Evolutionary conservation across 2,113 vertebrate species (phyloP).

Genomic region (Polypterus senegalus): DNA sequence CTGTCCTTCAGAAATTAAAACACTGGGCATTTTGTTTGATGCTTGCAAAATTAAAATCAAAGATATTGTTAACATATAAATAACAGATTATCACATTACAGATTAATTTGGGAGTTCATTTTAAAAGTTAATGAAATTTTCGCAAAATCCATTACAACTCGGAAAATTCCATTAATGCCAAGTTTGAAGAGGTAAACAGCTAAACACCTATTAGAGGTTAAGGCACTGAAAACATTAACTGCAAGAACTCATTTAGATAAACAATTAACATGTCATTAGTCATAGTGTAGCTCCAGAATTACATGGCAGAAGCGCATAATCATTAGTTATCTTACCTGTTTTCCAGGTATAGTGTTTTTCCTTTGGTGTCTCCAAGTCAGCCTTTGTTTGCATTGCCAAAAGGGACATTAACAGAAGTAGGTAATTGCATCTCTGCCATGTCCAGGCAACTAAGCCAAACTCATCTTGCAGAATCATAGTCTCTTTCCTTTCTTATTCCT

Average conservation of each 20-base stretch:
- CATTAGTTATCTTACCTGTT: constrained; percentile 62
- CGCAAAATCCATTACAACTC: too few relatives aligned
- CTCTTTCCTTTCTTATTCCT: constrained; percentile 63
- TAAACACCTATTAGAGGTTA: neutral
- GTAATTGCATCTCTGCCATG: constrained; percentile 49
- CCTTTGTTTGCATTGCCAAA: constrained; percentile 47
- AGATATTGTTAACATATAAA: too few relatives aligned
- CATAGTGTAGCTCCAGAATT: neutral
- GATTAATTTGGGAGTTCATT: too few relatives aligned
- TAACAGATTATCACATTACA: too few relatives aligned
- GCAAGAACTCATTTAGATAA: neutral
- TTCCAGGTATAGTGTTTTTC: constrained; percentile 81
- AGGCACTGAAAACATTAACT: neutral
- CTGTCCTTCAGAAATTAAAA: too few relatives aligned
- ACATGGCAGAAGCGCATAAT: too few relatives aligned
- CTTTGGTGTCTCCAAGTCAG: constrained; percentile 59
- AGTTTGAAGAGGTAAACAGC: too few relatives aligned
- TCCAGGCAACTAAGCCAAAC: constrained; percentile 53
- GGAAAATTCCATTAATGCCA: too few relatives aligned
- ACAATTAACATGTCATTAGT: neutral
- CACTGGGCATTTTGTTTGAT: too few relatives aligned
- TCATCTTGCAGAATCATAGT: constrained; percentile 80
- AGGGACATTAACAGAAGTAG: constrained; percentile 56
- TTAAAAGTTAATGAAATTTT: too few relatives aligned
- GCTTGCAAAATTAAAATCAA: too few relatives aligned